Conservation (phyloP, 2,888 invertebrate genomes). For the Hetaerina titia region DNA sequence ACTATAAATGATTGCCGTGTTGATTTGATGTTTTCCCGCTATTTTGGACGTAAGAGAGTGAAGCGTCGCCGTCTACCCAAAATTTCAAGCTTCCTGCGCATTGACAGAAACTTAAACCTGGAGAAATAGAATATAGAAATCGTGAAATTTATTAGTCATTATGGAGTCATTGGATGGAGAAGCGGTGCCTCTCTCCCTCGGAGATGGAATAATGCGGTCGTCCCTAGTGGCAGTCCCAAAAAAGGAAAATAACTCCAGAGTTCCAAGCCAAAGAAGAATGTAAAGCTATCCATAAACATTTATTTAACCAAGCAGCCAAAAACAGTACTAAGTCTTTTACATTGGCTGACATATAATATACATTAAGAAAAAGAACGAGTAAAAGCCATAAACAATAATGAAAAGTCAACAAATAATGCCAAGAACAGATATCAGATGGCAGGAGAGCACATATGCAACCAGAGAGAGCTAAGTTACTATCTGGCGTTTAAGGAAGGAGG, state of each 20-base stretch:
- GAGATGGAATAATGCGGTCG: background rate
- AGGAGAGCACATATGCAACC: no score
- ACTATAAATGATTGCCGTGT: background rate
- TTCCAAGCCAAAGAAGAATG: background rate
- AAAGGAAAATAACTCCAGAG: background rate
- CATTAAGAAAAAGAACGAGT: no score
- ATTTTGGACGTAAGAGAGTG: background rate
- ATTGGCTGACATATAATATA: no score
- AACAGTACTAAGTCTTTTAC: background rate
- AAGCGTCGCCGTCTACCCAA: constrained; percentile 2
- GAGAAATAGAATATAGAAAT: background rate
- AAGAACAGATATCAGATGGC: no score
- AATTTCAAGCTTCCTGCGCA: background rate
- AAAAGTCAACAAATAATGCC: no score
- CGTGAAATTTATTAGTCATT: background rate
- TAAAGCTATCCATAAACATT: background rate
- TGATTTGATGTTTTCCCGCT: background rate
- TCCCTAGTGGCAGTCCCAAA: background rate
- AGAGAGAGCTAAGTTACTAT: no score
- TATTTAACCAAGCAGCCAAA: background rate
- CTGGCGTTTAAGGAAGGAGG: no score
- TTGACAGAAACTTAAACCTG: background rate
- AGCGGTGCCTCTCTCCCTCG: background rate
- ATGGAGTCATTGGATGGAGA: background rate
- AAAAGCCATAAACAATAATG: no score